Conservation (phyloP, 1,140 invertebrate species). For the Monomorium pharaonis region DNA sequence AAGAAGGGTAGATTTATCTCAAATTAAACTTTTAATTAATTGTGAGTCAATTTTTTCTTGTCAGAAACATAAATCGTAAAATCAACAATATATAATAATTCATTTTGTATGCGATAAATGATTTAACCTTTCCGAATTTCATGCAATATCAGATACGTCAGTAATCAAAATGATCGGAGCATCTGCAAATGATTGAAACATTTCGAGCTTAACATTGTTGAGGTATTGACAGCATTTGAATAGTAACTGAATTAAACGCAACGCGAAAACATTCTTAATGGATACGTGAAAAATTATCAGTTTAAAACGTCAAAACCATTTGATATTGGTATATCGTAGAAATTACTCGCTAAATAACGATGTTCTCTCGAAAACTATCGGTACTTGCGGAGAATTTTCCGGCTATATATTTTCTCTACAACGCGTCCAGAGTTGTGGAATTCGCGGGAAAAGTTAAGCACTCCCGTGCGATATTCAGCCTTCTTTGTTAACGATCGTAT, state of each 20-base stretch:
- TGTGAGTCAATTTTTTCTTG: not conserved
- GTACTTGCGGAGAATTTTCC: not conserved
- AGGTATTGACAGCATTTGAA: conserved; percentile 5
- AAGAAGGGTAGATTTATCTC: not conserved
- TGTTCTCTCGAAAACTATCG: not conserved
- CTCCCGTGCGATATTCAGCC: not conserved
- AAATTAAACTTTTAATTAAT: not conserved
- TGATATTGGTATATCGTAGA: not conserved
- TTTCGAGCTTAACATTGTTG: not conserved
- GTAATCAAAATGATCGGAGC: not conserved
- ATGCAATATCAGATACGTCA: not conserved
- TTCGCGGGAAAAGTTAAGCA: not conserved
- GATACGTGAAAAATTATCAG: not conserved
- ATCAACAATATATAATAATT: not conserved
- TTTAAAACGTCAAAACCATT: not conserved
- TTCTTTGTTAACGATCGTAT: conserved; percentile 28
- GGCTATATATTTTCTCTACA: not conserved
- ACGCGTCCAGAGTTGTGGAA: not conserved
- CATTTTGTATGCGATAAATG: not conserved
- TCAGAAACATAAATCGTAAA: not conserved
- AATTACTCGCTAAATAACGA: not conserved
- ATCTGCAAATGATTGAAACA: conserved; percentile 16
- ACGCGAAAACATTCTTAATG: not conserved
- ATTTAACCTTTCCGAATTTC: not conserved
- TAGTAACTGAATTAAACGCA: not conserved